Evolutionary conservation across 64 coral and sea anemone genomes (phyloP), one percentile per base, ranked within the genome.

Genomic region (Dendrophyllia cribrosa): DNA sequence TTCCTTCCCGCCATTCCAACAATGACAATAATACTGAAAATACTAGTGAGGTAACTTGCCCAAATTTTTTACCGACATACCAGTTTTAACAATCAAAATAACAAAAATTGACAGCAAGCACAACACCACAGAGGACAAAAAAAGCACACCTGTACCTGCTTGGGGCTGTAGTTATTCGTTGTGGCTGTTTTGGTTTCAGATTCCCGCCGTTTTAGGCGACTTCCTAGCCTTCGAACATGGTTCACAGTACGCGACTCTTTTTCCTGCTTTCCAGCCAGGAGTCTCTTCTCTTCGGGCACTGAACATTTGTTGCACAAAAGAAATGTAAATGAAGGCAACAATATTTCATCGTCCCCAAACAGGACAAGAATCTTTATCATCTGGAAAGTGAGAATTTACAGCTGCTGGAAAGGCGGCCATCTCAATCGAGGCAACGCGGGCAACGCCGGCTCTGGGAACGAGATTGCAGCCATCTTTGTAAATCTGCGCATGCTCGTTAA

Each of bases 401-500:
- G 3, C 20, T 65, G 62, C 62, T 77, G 2, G 52, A 77, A 77
- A 77, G 17, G 24, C 16, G 46, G 75, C 75, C 75, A 77, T 77
- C 19, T 77, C 17, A 44, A 53, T 10, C 48, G 26, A 47, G 75
- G 48, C 20, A 51, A 24, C 75, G 48, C n/a, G n/a, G n/a, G n/a
- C n/a, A n/a, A n/a, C n/a, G n/a, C n/a, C n/a, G n/a, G n/a, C n/a
- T n/a, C n/a, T n/a, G n/a, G n/a, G n/a, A n/a, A n/a, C n/a, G n/a
- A n/a, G n/a, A n/a, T n/a, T n/a, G n/a, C n/a, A n/a, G n/a, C n/a
- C n/a, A n/a, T n/a, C n/a, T n/a, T n/a, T n/a, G n/a, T n/a, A 77
- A 19, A 77, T 77, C 75, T 77, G 75, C 75, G 75, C 75, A 49
- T 77, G 75, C 75, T 77, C 75, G 24, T 77, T 53, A 46, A 46